phyloP scores from a whole-genome alignment of 1,140 invertebrate genomes.

The Macrobrachium rosenbergii region DNA sequence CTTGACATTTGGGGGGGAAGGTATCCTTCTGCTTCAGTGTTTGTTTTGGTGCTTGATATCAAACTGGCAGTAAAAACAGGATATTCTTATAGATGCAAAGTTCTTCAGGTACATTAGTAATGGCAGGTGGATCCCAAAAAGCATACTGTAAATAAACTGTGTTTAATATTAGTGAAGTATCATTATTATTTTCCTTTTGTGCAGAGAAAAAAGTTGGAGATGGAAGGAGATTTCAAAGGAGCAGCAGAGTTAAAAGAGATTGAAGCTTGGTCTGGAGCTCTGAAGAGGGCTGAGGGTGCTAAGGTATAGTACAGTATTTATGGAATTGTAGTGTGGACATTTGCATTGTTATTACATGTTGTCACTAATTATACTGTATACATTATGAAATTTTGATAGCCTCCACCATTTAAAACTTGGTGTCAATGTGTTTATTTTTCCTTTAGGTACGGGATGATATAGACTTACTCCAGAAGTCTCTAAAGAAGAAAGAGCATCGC shows the following conservation, averaged over 20 bases:
- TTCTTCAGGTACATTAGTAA: neutral
- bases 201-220: slow-evolving; percentile 42
- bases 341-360: neutral
- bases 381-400: too few species aligned
- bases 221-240: slow-evolving; percentile 16
- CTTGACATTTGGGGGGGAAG: too few species aligned
- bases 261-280: slow-evolving; percentile 35
- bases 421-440: neutral
- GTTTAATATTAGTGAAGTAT: neutral
- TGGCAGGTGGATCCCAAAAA: too few species aligned
- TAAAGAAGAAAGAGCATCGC: slow-evolving; percentile 33
- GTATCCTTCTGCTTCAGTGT: too few species aligned
- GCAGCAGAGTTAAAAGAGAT: slow-evolving; percentile 13
- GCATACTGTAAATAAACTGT: neutral
- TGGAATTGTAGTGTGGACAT: neutral
- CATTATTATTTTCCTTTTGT: slow-evolving; percentile 1
- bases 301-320: slow-evolving; percentile 21
- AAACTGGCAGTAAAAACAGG: neutral
- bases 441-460: slow-evolving; percentile 38
- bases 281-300: slow-evolving; percentile 49
- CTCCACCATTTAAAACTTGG: too few species aligned
- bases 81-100: neutral
- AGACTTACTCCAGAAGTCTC: slow-evolving; percentile 38
- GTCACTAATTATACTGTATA: too few species aligned
- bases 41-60: too few species aligned